Evolutionary conservation across 2,888 invertebrate species (phyloP).

Genomic region (Blastobasis lacticolella): DNA sequence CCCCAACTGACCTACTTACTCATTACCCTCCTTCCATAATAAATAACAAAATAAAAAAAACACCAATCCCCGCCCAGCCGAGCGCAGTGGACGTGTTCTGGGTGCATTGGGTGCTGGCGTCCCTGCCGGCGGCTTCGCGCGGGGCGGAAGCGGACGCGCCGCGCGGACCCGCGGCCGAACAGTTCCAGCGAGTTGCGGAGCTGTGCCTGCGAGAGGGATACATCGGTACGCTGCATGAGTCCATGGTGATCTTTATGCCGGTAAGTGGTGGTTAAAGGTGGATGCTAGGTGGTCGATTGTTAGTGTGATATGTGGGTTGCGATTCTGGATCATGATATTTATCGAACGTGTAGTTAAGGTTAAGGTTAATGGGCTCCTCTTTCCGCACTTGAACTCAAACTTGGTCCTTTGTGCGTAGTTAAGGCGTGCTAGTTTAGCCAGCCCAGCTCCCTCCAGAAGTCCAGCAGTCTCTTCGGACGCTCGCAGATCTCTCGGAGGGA

Average conservation of each 20-base stretch:
- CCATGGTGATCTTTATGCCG: conserved; percentile 81
- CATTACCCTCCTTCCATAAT: no score
- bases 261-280: conserved; percentile 44
- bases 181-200: conserved; percentile 65
- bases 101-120: conserved; percentile 73
- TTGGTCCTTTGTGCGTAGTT: no score
- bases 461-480: no score
- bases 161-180: conserved; percentile 41
- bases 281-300: background rate
- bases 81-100: conserved; percentile 76
- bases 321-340: no score
- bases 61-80: conserved; percentile 52
- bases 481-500: no score
- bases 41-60: background rate
- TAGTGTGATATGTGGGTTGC: no score
- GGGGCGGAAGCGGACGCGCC: conserved; percentile 34
- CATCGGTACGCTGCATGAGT: conserved; percentile 75
- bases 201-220: conserved; percentile 72
- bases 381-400: no score
- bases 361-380: no score
- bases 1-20: no score
- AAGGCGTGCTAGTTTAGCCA: no score
- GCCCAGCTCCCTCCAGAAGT: no score
- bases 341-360: no score
- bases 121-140: conserved; percentile 33